These are phyloP conservation scores for Neotragus pygmaeus DNA, from an alignment of 2,113 vertebrate species.

Conservation along the genomic window DNA sequence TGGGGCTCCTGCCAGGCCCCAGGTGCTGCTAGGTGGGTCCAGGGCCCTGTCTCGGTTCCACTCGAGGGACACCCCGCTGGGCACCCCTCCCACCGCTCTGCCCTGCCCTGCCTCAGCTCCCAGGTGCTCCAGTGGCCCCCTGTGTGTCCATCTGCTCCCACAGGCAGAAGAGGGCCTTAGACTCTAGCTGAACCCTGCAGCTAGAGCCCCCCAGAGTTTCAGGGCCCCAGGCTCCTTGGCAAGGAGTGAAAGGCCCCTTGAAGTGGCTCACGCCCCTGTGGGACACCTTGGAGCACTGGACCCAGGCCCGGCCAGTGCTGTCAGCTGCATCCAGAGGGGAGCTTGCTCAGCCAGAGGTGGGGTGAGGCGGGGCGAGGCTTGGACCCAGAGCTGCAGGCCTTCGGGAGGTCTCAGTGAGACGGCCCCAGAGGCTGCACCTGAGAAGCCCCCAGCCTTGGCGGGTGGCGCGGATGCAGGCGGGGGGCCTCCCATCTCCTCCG, in stretches of 20 bases:
- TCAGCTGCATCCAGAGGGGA: fast-evolving
- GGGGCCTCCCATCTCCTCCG: too few species aligned
- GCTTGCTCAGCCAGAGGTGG: fast-evolving
- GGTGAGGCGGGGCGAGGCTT: background rate
- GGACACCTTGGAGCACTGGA: background rate
- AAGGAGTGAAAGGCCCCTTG: background rate
- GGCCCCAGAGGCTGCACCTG: background rate
- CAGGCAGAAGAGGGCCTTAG: too few species aligned
- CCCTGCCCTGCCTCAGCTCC: background rate
- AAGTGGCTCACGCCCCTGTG: background rate
- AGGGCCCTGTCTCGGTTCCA: background rate
- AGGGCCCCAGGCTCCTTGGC: background rate
- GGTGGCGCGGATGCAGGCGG: fast-evolving
- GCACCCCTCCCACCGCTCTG: background rate
- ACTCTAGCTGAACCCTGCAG: background rate
- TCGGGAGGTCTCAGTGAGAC: background rate
- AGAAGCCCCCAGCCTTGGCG: background rate
- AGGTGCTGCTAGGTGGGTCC: background rate
- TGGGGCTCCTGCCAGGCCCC: background rate
- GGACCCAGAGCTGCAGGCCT: background rate
- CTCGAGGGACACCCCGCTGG: background rate
- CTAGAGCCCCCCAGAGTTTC: background rate
- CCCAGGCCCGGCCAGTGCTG: background rate
- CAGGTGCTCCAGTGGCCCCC: too few species aligned
- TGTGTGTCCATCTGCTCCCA: background rate